Conservation (phyloP, 2,797 vertebrate species). For the Borostomias antarcticus region DNA sequence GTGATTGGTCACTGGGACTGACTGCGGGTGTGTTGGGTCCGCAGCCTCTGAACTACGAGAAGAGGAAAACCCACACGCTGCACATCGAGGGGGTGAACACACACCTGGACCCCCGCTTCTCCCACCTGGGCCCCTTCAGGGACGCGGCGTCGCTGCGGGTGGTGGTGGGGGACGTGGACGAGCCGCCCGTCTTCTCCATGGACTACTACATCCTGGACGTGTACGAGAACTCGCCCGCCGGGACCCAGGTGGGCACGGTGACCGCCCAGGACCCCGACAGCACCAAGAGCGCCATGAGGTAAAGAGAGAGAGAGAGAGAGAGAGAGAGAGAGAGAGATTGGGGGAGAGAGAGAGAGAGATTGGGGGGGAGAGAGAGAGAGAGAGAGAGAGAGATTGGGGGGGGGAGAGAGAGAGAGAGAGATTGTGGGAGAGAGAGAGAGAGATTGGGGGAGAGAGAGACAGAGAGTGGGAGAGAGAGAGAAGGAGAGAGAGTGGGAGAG, state of each 20-base stretch:
- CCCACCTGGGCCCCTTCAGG: slow-evolving; percentile 89
- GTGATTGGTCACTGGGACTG: background rate
- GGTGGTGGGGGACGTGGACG: slow-evolving; percentile 90
- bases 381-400: no score
- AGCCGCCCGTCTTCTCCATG: slow-evolving; percentile 88
- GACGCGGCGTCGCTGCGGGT: slow-evolving; percentile 89
- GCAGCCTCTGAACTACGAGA: slow-evolving; percentile 92
- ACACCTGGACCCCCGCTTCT: slow-evolving; percentile 86
- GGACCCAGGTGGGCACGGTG: slow-evolving; percentile 84
- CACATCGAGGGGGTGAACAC: slow-evolving; percentile 90
- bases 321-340: background rate
- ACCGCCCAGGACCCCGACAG: slow-evolving; percentile 88
- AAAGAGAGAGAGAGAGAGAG: no score
- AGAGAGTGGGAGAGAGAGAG: no score
- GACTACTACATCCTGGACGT: slow-evolving; percentile 90
- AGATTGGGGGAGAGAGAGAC: no score
- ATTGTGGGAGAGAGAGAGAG: no score
- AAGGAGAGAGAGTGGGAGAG: no score
- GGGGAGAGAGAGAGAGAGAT: no score
- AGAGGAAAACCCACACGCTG: slow-evolving; percentile 88
- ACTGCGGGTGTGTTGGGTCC: background rate
- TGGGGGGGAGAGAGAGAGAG: no score
- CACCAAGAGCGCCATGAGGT: slow-evolving; percentile 87
- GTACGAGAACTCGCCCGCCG: slow-evolving; percentile 84
- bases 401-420: no score